These are phyloP conservation scores for Syncerus caffer DNA, from an alignment of 2,797 vertebrate species.

Conservation along the genomic window DNA sequence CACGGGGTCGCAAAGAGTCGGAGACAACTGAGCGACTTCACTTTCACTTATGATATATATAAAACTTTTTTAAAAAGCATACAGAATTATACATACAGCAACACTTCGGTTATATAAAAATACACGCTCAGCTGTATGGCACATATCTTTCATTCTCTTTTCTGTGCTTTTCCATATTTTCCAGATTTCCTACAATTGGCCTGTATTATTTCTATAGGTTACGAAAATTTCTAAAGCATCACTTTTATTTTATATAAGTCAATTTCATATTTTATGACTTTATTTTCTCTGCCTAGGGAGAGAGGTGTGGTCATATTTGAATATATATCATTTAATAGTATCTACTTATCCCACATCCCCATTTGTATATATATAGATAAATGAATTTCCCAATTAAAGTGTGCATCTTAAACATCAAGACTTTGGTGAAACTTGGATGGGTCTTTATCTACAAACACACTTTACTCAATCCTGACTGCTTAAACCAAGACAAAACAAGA, in stretches of 20 bases:
- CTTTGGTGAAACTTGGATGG: slow-evolving; percentile 36
- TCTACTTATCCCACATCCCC: not conserved
- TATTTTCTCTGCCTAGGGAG: slow-evolving; percentile 32
- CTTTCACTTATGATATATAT: not conserved
- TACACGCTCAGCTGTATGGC: not conserved
- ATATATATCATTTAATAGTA: not conserved
- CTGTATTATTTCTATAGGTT: not conserved
- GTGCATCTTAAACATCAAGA: slow-evolving; percentile 41
- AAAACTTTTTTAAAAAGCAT: not conserved
- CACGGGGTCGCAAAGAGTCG: too few relatives aligned
- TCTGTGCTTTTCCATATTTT: slow-evolving; percentile 33
- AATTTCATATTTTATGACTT: slow-evolving; percentile 27
- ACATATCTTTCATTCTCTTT: not conserved
- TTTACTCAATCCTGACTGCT: slow-evolving; percentile 34
- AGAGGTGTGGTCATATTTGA: slow-evolving; percentile 20
- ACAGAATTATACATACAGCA: slow-evolving; percentile 29
- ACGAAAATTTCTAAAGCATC: slow-evolving; percentile 25
- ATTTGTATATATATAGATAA: not conserved
- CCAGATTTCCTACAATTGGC: slow-evolving; percentile 20
- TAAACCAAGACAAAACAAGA: slow-evolving; percentile 55
- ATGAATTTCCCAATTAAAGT: slow-evolving; percentile 29
- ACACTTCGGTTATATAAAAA: slow-evolving; percentile 13
- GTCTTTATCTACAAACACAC: slow-evolving; percentile 41
- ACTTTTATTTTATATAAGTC: slow-evolving; percentile 31
- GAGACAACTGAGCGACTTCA: too few relatives aligned